Conservation (phyloP, 1,140 invertebrate species). For the Lepidostoma basale region DNA sequence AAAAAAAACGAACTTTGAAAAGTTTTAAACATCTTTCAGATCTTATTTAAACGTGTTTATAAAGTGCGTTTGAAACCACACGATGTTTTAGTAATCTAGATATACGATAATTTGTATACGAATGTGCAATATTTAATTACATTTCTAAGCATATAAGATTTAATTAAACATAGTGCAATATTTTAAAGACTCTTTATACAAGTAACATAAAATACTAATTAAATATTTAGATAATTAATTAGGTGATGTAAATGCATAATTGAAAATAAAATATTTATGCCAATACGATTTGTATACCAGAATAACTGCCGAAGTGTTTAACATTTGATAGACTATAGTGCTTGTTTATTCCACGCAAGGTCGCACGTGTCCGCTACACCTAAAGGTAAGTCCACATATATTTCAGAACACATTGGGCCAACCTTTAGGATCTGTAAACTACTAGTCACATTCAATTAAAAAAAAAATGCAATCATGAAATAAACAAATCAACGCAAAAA, state of each 20-base stretch:
- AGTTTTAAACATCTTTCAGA: neutral
- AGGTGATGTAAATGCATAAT: neutral
- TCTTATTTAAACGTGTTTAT: neutral
- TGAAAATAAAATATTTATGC: neutral
- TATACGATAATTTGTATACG: slow-evolving; percentile 38
- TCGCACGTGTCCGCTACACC: neutral
- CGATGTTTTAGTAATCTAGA: neutral
- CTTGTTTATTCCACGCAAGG: slow-evolving; percentile 6
- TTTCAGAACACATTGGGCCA: too few species aligned
- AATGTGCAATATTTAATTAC: slow-evolving; percentile 40
- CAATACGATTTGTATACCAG: slow-evolving; percentile 2
- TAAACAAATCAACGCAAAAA: too few species aligned
- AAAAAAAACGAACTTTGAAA: too few species aligned
- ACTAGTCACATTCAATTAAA: too few species aligned
- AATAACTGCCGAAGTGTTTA: too few species aligned
- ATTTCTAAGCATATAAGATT: neutral
- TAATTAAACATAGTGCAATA: slow-evolving; percentile 13
- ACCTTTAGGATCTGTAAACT: too few species aligned
- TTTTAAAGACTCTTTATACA: slow-evolving; percentile 2
- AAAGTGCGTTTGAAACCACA: slow-evolving; percentile 7
- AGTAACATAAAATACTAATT: neutral
- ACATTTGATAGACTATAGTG: neutral
- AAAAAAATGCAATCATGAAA: too few species aligned
- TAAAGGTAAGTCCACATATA: slow-evolving; percentile 15
- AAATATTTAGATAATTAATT: neutral